Conservation (phyloP, 92 coral and sea anemone species). For the Porites cylindrica region DNA sequence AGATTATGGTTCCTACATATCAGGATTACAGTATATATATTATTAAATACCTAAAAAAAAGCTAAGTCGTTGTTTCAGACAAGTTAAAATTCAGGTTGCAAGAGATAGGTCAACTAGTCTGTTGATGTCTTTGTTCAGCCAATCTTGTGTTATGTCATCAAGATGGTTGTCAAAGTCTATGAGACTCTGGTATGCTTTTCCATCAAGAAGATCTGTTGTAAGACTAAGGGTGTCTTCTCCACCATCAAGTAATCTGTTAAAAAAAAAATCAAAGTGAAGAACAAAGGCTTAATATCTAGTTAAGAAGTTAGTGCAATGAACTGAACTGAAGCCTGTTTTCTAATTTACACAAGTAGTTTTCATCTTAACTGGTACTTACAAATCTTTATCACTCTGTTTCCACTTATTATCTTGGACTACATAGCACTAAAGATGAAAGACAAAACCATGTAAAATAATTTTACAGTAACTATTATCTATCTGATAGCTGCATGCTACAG, state of each 20-base stretch:
- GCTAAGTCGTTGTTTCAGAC: neutral
- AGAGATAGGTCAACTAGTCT: conserved; percentile 82
- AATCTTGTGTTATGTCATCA: conserved; percentile 94
- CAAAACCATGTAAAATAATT: neutral
- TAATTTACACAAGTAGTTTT: too few relatives aligned
- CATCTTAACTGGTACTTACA: conserved; percentile 72
- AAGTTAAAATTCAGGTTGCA: neutral
- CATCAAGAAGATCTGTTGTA: conserved; percentile 91
- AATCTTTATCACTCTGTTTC: conserved; percentile 90
- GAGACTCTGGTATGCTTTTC: conserved; percentile 97
- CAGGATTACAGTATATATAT: neutral
- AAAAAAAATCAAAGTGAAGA: neutral
- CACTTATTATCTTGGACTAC: conserved; percentile 93
- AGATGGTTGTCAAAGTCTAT: conserved; percentile 98
- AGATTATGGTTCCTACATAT: neutral
- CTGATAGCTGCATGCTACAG: neutral
- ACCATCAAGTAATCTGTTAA: conserved; percentile 85
- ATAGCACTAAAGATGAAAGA: conserved; percentile 70
- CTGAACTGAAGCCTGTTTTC: neutral
- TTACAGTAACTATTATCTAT: neutral
- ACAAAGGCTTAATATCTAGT: too few relatives aligned
- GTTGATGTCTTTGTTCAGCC: conserved; percentile 96
- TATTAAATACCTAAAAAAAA: conserved; percentile 1
- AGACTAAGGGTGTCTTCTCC: conserved; percentile 93
- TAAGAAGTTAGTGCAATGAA: neutral